A percentile compares a stretch with the other conserved stretches of the same genome.
phyloP scores from a whole-genome alignment of 2,797 vertebrate genomes.

The Myotis pilosus region DNA sequence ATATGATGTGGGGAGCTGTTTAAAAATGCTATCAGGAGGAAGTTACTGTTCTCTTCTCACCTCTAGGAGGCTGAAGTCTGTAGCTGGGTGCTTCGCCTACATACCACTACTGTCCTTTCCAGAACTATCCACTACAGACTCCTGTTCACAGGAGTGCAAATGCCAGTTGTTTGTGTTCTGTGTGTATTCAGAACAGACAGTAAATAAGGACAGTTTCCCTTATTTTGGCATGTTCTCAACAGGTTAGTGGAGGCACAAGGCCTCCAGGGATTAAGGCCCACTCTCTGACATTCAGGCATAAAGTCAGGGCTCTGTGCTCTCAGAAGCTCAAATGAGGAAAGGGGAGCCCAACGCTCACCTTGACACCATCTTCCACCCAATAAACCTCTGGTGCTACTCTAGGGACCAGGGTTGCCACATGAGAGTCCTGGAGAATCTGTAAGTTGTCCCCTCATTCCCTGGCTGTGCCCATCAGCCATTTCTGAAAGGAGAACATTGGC shows the following conservation, averaged over 20 bases:
- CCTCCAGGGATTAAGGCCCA: neutral
- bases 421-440: neutral
- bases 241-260: neutral
- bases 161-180: neutral
- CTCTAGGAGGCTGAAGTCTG: neutral
- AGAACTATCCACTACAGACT: neutral
- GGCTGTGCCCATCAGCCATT: accelerated
- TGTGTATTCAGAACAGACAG: neutral
- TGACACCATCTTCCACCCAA: neutral
- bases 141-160: neutral
- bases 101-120: neutral
- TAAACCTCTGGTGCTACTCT: accelerated
- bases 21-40: neutral
- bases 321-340: neutral
- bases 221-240: neutral
- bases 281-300: neutral
- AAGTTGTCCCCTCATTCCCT: neutral
- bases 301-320: accelerated
- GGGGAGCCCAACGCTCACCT: neutral
- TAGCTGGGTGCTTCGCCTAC: neutral
- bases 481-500: neutral
- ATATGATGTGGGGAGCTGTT: neutral
- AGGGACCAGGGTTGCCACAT: accelerated
- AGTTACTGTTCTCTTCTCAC: neutral
- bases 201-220: neutral